Conservation (phyloP, 2,113 vertebrate species). For the Bubo blakistoni region DNA sequence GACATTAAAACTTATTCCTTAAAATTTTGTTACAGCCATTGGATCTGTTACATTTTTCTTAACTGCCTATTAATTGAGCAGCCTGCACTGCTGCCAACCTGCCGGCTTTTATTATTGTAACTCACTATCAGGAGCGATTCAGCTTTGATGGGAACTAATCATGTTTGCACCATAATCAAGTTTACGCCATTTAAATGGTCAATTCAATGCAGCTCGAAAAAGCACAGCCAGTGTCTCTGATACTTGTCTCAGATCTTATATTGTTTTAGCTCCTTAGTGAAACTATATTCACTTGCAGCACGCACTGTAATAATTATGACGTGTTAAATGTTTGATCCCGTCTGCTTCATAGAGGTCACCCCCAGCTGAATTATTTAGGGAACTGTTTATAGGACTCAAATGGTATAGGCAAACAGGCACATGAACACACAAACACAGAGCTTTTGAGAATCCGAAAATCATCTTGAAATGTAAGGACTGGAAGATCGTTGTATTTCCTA, state of each 20-base stretch:
- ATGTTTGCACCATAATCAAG: conserved; percentile 48
- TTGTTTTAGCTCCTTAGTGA: conserved; percentile 3
- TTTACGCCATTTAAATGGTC: conserved; percentile 46
- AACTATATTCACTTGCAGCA: background rate
- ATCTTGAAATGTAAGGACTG: background rate
- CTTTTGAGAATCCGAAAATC: background rate
- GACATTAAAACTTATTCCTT: background rate
- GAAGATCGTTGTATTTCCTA: background rate
- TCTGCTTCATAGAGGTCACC: background rate
- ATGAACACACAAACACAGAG: background rate
- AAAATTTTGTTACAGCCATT: background rate
- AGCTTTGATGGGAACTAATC: conserved; percentile 47
- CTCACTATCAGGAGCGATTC: conserved; percentile 34
- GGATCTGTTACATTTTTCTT: background rate
- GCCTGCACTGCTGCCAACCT: background rate
- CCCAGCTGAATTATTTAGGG: background rate
- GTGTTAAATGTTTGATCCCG: background rate
- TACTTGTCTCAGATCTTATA: background rate
- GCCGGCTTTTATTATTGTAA: background rate
- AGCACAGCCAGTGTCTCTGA: background rate
- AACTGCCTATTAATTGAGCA: background rate
- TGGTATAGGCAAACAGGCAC: background rate
- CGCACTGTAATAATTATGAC: background rate
- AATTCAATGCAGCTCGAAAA: conserved; percentile 34
- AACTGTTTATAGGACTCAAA: background rate